Percentiles rank a stretch among this genome's conserved stretches.
These are phyloP conservation scores for Melipona bicolor DNA, from an alignment of 2,888 invertebrate species.

Conservation along the genomic window DNA sequence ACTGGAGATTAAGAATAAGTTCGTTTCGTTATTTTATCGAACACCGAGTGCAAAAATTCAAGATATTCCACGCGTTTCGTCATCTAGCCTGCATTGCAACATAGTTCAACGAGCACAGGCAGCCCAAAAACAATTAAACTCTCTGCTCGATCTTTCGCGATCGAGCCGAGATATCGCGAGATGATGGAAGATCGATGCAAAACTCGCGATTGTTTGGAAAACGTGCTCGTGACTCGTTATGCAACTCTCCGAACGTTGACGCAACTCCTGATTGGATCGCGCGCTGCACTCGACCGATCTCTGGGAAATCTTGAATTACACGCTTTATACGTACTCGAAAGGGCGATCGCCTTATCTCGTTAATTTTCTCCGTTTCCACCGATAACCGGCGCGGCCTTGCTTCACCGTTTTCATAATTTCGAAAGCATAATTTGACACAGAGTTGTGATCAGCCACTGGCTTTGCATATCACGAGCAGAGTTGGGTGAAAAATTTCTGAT, in stretches of 20 bases:
- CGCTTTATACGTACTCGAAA: slow-evolving; percentile 62
- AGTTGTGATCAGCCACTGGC: background rate
- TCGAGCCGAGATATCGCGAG: slow-evolving; percentile 1
- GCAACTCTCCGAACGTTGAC: slow-evolving; percentile 73
- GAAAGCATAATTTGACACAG: background rate
- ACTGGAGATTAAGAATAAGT: too few relatives aligned
- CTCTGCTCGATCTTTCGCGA: background rate
- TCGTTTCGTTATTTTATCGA: too few relatives aligned
- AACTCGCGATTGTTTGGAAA: slow-evolving; percentile 42
- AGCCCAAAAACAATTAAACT: background rate
- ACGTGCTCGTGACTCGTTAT: slow-evolving; percentile 68
- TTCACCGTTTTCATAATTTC: slow-evolving; percentile 45
- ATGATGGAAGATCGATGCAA: background rate
- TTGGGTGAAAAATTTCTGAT: too few relatives aligned
- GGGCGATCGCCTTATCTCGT: slow-evolving; percentile 53
- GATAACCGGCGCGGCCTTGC: slow-evolving; percentile 49
- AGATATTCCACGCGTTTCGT: too few relatives aligned
- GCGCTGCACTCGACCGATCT: slow-evolving; percentile 66
- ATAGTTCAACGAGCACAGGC: too few relatives aligned
- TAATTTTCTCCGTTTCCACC: slow-evolving; percentile 40
- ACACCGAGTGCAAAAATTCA: too few relatives aligned
- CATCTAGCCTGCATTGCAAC: too few relatives aligned
- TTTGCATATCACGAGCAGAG: too few relatives aligned
- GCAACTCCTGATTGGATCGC: slow-evolving; percentile 76
- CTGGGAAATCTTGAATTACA: slow-evolving; percentile 74